Conservation (phyloP, 2,888 invertebrate genomes). For the Heliconius ismenius region DNA sequence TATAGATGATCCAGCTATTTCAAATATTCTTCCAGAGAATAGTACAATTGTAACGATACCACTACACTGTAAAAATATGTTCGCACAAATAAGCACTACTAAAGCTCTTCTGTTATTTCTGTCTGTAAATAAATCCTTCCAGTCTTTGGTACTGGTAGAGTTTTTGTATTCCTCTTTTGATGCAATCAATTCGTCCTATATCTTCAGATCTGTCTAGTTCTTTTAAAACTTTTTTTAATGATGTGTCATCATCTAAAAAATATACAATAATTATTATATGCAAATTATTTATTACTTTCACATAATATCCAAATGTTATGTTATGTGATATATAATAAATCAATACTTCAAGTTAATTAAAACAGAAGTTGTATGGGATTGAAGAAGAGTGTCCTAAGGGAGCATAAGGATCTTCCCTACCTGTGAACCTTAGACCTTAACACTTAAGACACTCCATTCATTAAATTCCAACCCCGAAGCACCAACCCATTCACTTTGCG, state of each 20-base stretch:
- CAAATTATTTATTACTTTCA: not conserved
- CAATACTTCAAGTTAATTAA: too few relatives aligned
- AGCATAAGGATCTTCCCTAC: too few relatives aligned
- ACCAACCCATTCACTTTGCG: too few relatives aligned
- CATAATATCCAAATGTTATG: too few relatives aligned
- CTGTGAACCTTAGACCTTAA: too few relatives aligned
- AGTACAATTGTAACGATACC: slow-evolving; percentile 36
- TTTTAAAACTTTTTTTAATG: slow-evolving; percentile 48
- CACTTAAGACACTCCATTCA: too few relatives aligned
- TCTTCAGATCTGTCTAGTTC: slow-evolving; percentile 54
- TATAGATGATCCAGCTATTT: slow-evolving; percentile 38
- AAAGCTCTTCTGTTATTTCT: slow-evolving; percentile 56
- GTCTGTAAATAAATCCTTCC: slow-evolving; percentile 52
- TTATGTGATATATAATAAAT: too few relatives aligned
- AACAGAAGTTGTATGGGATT: too few relatives aligned
- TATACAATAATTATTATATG: slow-evolving; percentile 25
- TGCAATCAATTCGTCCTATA: slow-evolving; percentile 46
- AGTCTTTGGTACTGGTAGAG: slow-evolving; percentile 43
- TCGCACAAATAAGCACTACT: slow-evolving; percentile 51
- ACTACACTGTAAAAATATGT: slow-evolving; percentile 45
- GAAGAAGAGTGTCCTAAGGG: too few relatives aligned
- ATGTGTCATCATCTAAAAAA: slow-evolving; percentile 49
- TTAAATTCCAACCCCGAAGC: too few relatives aligned
- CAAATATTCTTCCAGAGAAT: slow-evolving; percentile 39
- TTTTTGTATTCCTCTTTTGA: slow-evolving; percentile 43